phyloP scores from a whole-genome alignment of 2,888 invertebrate species.

The Oegoconia quadripuncta region DNA sequence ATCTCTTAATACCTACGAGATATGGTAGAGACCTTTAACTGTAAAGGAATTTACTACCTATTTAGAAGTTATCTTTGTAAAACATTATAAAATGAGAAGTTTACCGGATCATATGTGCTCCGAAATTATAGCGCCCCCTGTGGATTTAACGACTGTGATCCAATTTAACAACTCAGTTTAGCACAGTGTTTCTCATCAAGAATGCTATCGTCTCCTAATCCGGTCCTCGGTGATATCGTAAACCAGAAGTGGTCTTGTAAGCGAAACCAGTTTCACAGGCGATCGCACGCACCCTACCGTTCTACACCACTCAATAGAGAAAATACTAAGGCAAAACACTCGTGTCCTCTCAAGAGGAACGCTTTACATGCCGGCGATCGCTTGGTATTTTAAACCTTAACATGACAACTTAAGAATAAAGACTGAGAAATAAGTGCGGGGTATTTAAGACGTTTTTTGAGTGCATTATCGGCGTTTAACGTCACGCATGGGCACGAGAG shows the following conservation, averaged over 20 bases:
- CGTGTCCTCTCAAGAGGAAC: constrained; percentile 37
- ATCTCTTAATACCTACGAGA: too few species aligned
- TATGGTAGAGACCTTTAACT: too few species aligned
- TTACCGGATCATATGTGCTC: constrained; percentile 36
- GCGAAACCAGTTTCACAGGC: constrained; percentile 64
- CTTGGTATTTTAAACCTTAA: constrained; percentile 43
- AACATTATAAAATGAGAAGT: constrained; percentile 26
- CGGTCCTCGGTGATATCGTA: constrained; percentile 70
- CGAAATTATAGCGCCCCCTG: constrained; percentile 47
- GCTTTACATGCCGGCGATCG: constrained; percentile 31
- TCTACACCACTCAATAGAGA: constrained; percentile 29
- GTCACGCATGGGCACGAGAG: constrained; percentile 70
- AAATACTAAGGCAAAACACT: constrained; percentile 34
- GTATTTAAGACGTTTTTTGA: constrained; percentile 46
- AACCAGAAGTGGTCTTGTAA: constrained; percentile 71
- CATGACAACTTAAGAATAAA: constrained; percentile 31
- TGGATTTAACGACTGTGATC: constrained; percentile 55
- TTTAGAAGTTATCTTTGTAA: constrained; percentile 15
- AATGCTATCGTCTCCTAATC: constrained; percentile 73
- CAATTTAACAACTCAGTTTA: constrained; percentile 64
- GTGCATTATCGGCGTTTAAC: constrained; percentile 45
- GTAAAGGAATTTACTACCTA: too few species aligned
- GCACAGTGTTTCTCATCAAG: constrained; percentile 64
- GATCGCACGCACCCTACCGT: constrained; percentile 56
- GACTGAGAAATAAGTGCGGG: constrained; percentile 30